Evolutionary conservation across 1,140 invertebrate species (phyloP).

Genomic region (Hormaphis cornu): DNA sequence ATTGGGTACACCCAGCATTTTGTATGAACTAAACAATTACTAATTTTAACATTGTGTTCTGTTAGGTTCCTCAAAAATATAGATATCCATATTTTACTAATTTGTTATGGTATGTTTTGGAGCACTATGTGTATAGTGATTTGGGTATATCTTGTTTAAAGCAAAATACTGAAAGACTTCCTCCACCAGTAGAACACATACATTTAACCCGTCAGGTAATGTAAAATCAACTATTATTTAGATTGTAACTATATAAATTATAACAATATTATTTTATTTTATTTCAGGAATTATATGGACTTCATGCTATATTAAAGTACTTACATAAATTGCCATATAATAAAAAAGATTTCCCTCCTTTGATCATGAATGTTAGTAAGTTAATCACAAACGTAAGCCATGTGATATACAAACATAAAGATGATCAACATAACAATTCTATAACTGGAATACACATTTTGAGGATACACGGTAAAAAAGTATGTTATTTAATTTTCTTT

Average conservation of each 20-base stretch:
- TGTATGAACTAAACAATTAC: background rate
- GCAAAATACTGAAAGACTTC: constrained; percentile 39
- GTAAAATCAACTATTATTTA: background rate
- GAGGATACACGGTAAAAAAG: too few species aligned
- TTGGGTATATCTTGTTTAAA: constrained; percentile 72
- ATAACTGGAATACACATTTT: too few species aligned
- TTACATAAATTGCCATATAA: constrained; percentile 75
- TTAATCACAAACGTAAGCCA: constrained; percentile 68
- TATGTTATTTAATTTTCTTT: too few species aligned
- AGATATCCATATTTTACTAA: constrained; percentile 95
- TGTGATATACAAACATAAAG: too few species aligned
- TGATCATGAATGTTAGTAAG: constrained; percentile 78
- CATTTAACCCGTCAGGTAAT: constrained; percentile 55
- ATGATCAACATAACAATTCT: too few species aligned
- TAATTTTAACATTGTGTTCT: too few species aligned
- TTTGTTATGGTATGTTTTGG: constrained; percentile 95
- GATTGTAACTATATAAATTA: background rate
- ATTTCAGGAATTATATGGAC: constrained; percentile 81
- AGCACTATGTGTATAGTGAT: constrained; percentile 80
- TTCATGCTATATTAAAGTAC: constrained; percentile 86
- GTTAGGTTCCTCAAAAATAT: constrained; percentile 93
- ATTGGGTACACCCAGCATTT: too few species aligned
- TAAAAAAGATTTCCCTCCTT: constrained; percentile 83
- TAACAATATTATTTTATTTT: too few species aligned
- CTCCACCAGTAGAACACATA: constrained; percentile 49